phyloP scores from a whole-genome alignment of 2,888 invertebrate species.

The Andrena bucephala region DNA sequence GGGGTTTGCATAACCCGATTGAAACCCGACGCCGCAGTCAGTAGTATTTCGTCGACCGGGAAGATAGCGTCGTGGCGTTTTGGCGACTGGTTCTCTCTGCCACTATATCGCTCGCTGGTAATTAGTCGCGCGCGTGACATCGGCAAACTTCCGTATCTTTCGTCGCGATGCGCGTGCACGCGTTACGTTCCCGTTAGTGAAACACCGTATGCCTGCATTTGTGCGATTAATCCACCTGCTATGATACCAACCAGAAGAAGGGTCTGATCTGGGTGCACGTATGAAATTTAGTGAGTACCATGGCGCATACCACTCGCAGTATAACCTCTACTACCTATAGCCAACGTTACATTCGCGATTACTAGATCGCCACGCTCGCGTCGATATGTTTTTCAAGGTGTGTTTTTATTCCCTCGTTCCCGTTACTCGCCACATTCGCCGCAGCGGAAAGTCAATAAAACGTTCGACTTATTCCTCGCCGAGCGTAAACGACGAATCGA shows the following conservation, averaged over 20 bases:
- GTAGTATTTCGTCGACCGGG: conserved; percentile 48
- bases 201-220: conserved; percentile 11
- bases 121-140: conserved; percentile 2
- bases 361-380: background rate
- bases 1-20: conserved; percentile 59
- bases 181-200: conserved; percentile 19
- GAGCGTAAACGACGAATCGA: background rate
- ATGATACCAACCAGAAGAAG: conserved; percentile 49
- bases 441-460: background rate
- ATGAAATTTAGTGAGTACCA: conserved; percentile 41
- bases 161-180: conserved; percentile 39
- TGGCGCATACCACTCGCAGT: background rate
- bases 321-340: background rate
- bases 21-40: conserved; percentile 50
- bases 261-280: conserved; percentile 44
- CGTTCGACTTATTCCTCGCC: background rate
- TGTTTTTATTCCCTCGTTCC: conserved; percentile 14
- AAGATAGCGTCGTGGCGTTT: conserved; percentile 18
- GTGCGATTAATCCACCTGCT: conserved; percentile 25
- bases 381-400: conserved; percentile 46
- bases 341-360: background rate
- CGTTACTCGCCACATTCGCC: background rate
- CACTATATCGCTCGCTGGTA: background rate
- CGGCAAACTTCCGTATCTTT: background rate
- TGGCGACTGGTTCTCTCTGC: background rate